phyloP scores from a whole-genome alignment of 2,888 invertebrate genomes.

The Spodoptera littoralis region DNA sequence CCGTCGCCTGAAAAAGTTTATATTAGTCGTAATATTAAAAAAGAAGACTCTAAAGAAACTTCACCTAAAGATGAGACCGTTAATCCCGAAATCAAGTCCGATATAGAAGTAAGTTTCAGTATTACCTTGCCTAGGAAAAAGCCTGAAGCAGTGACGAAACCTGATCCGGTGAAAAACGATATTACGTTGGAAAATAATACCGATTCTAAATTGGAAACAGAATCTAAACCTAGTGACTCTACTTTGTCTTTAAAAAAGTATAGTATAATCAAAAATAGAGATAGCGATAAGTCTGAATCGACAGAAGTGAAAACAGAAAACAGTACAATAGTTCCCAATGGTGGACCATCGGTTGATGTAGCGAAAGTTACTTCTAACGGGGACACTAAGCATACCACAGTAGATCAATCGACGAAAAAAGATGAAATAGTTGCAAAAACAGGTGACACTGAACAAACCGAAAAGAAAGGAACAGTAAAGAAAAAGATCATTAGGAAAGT shows the following conservation, averaged over 20 bases:
- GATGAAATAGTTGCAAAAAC: slow-evolving; percentile 69
- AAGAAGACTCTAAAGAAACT: slow-evolving; percentile 66
- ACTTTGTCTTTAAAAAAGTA: slow-evolving; percentile 78
- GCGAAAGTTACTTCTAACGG: slow-evolving; percentile 62
- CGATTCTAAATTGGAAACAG: slow-evolving; percentile 58
- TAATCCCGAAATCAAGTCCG: slow-evolving; percentile 68
- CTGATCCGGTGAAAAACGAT: slow-evolving; percentile 60
- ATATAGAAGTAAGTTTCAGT: slow-evolving; percentile 85
- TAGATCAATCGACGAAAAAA: slow-evolving; percentile 62
- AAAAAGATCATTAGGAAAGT: slow-evolving; percentile 85
- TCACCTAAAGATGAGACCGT: slow-evolving; percentile 61
- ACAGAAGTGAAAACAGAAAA: slow-evolving; percentile 67
- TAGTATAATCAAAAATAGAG: slow-evolving; percentile 67
- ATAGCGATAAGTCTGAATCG: slow-evolving; percentile 62
- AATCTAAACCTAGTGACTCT: slow-evolving; percentile 58
- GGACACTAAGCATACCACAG: slow-evolving; percentile 69
- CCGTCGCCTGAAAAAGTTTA: slow-evolving; percentile 82
- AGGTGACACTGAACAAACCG: slow-evolving; percentile 67
- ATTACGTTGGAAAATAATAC: slow-evolving; percentile 37
- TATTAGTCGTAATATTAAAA: slow-evolving; percentile 68
- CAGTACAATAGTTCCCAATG: slow-evolving; percentile 64
- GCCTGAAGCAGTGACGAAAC: slow-evolving; percentile 59
- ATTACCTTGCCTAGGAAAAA: slow-evolving; percentile 82
- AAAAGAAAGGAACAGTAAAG: slow-evolving; percentile 82
- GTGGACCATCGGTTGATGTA: slow-evolving; percentile 64